Conservation (phyloP, 2,888 invertebrate genomes). For the Dastarcus helophoroides region DNA sequence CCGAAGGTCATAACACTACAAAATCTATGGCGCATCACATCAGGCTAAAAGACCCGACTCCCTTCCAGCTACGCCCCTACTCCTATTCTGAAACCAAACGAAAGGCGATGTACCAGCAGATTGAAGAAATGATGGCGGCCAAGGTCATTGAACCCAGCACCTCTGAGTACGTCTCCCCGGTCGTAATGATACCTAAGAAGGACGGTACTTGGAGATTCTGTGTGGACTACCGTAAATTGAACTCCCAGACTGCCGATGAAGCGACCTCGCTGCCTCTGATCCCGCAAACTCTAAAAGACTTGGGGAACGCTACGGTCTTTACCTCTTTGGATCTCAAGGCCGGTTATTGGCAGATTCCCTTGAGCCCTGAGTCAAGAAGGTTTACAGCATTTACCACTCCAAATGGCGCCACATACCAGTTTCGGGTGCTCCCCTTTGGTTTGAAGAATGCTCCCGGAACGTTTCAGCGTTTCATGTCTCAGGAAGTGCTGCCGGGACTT, state of each 20-base stretch:
- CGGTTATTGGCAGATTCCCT: constrained; percentile 5
- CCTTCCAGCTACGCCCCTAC: constrained; percentile 3
- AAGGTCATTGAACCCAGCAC: constrained; percentile 16
- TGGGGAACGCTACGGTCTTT: constrained; percentile 4
- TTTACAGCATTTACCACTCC: constrained; percentile 23
- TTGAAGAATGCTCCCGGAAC: constrained; percentile 21
- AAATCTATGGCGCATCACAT: too few species aligned
- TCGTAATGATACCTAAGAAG: constrained; percentile 17
- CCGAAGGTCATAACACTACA: neutral
- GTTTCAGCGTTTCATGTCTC: constrained; percentile 22
- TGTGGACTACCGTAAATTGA: constrained; percentile 14
- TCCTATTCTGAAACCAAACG: constrained; percentile 3
- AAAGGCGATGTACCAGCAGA: neutral
- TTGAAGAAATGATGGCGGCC: too few species aligned
- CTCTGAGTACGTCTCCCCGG: constrained; percentile 13
- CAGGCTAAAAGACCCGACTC: constrained; percentile 2
- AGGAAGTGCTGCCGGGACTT: constrained; percentile 16
- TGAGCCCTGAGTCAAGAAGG: constrained; percentile 3
- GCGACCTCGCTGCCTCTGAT: constrained; percentile 4
- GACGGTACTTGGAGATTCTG: constrained; percentile 16
- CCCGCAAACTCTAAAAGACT: constrained; percentile 6
- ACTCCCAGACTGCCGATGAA: constrained; percentile 4
- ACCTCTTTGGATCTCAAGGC: constrained; percentile 7
- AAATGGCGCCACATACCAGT: constrained; percentile 21
- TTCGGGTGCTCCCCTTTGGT: constrained; percentile 22